These are phyloP conservation scores for Limnothrissa miodon DNA, from an alignment of 2,113 vertebrate species.

Conservation along the genomic window DNA sequence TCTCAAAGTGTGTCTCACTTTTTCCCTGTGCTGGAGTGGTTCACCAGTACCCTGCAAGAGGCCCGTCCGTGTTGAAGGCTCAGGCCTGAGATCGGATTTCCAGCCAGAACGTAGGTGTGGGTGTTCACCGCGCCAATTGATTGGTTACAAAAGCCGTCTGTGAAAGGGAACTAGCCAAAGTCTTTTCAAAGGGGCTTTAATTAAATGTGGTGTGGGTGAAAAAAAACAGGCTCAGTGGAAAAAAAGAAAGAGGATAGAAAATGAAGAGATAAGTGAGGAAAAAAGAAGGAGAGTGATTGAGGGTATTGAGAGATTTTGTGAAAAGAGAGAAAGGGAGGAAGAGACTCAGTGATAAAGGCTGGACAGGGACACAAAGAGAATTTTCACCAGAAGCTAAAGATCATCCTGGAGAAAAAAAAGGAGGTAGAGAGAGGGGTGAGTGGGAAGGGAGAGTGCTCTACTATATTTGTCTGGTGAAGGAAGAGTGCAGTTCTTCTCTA, in stretches of 20 bases:
- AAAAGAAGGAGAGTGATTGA: not conserved
- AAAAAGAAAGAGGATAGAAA: not conserved
- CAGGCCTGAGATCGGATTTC: not conserved
- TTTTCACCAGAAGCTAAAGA: not conserved
- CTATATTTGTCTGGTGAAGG: not conserved
- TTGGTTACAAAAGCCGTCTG: slow-evolving; percentile 1
- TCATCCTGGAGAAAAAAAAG: not conserved
- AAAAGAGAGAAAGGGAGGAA: not conserved
- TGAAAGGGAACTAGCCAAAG: slow-evolving; percentile 9
- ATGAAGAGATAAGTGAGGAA: not conserved
- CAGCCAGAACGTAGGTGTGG: not conserved
- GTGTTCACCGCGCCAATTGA: not conserved
- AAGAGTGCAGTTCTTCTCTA: not conserved
- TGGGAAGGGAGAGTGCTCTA: not conserved
- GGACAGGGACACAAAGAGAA: not conserved
- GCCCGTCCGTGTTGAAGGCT: not conserved
- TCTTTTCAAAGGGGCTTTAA: slow-evolving; percentile 7
- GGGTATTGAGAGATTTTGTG: not conserved
- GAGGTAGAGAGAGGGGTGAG: not conserved
- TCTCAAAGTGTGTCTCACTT: not conserved
- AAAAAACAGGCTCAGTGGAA: not conserved
- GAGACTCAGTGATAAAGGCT: not conserved
- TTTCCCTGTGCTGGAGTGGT: not conserved
- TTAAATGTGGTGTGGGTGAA: slow-evolving; percentile 9
- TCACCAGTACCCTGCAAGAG: not conserved